Conservation (phyloP, 2,797 vertebrate species). For the Austrolebias charrua region DNA sequence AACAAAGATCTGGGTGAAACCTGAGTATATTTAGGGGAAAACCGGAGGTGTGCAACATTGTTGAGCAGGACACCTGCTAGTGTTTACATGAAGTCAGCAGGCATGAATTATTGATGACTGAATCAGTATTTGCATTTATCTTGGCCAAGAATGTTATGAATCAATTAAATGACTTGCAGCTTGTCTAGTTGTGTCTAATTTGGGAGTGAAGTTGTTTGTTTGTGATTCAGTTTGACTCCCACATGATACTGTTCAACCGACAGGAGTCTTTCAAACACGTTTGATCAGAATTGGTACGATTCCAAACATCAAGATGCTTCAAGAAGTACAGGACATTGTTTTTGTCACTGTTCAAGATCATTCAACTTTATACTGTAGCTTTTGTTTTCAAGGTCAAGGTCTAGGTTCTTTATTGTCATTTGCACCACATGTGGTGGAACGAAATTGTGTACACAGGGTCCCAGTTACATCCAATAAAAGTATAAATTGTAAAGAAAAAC, state of each 20-base stretch:
- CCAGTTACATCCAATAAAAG: too few species aligned
- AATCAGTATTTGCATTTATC: conserved; percentile 64
- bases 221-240: conserved; percentile 39
- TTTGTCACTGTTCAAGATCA: not conserved
- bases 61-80: conserved; percentile 52
- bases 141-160: conserved; percentile 47
- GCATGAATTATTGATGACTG: conserved; percentile 63
- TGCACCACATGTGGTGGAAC: too few species aligned
- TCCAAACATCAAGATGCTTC: conserved; percentile 25
- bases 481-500: too few species aligned
- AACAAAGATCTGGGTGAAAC: conserved; percentile 31
- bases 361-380: not conserved
- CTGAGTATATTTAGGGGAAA: conserved; percentile 21
- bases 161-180: conserved; percentile 51
- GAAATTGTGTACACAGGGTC: too few species aligned
- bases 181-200: conserved; percentile 35
- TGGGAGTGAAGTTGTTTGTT: conserved; percentile 37
- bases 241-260: conserved; percentile 19
- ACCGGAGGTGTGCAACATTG: conserved; percentile 38
- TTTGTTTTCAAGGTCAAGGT: too few species aligned
- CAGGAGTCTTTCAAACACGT: not conserved
- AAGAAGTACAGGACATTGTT: not conserved
- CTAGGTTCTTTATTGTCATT: too few species aligned
- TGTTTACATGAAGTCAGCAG: conserved; percentile 47
- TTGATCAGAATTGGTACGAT: not conserved